phyloP scores from a whole-genome alignment of 2,113 vertebrate species.

The Marmota flaviventris region DNA sequence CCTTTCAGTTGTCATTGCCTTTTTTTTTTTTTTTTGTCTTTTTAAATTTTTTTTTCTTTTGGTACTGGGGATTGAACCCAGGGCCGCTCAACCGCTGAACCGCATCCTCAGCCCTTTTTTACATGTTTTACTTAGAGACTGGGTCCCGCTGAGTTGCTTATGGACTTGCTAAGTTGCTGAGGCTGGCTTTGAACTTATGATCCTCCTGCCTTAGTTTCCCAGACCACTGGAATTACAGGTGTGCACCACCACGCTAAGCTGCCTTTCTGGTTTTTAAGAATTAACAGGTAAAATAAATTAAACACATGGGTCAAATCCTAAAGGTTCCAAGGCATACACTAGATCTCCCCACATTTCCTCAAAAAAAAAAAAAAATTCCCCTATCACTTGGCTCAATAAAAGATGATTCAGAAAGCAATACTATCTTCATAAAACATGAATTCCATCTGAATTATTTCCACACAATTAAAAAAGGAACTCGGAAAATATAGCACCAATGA shows the following conservation, averaged over 20 bases:
- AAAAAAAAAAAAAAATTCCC: neutral
- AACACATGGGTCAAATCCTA: neutral
- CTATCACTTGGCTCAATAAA: neutral
- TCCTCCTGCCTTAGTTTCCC: too few species aligned
- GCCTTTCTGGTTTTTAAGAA: neutral
- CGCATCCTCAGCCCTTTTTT: too few species aligned
- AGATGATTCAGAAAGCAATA: neutral
- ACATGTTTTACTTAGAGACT: too few species aligned
- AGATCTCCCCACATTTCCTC: too few species aligned
- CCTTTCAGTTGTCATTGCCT: neutral
- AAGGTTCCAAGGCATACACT: neutral
- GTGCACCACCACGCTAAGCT: neutral
- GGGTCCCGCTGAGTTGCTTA: too few species aligned
- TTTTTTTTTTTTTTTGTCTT: too few species aligned
- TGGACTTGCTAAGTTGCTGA: too few species aligned
- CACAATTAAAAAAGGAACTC: neutral
- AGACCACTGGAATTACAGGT: too few species aligned
- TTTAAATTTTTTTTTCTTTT: too few species aligned
- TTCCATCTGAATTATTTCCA: neutral
- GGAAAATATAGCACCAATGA: neutral
- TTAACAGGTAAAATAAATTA: neutral
- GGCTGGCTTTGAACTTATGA: too few species aligned
- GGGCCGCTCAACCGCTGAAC: too few species aligned
- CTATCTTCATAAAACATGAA: neutral
- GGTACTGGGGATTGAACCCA: too few species aligned